Conservation (phyloP, 2,888 invertebrate genomes). For the Nebria salina region DNA sequence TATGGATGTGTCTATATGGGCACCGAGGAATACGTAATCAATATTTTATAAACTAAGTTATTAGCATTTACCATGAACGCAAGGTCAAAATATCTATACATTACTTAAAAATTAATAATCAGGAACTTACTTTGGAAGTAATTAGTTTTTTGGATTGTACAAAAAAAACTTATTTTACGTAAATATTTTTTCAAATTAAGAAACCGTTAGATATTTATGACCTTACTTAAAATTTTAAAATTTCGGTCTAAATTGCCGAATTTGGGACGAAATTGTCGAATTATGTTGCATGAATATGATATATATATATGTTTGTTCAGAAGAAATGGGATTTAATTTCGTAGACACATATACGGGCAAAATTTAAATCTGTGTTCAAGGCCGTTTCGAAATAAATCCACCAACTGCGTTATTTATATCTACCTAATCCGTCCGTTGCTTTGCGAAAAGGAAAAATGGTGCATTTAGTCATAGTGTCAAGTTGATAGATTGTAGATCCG, state of each 20-base stretch:
- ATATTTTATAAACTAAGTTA: conserved; percentile 20
- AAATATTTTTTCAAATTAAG: background rate
- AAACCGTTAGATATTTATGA: background rate
- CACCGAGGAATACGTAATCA: conserved; percentile 29
- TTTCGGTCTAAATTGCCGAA: no score
- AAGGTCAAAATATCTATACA: conserved; percentile 22
- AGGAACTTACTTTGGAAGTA: background rate
- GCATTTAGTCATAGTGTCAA: conserved; percentile 32
- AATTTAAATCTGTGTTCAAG: background rate
- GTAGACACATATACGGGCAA: background rate
- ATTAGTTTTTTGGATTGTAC: background rate
- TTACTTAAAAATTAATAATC: background rate
- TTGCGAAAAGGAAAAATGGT: conserved; percentile 5
- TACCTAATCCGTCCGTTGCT: background rate
- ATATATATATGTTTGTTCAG: no score
- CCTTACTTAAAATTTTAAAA: no score
- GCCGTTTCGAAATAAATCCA: background rate
- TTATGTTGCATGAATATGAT: no score
- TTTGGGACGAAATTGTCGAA: no score
- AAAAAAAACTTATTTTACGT: background rate
- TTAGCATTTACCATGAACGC: conserved; percentile 31
- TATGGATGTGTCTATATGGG: background rate
- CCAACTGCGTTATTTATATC: background rate
- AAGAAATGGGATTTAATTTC: no score
- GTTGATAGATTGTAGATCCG: conserved; percentile 29